Conservation (phyloP, 1,140 invertebrate species). For the Leptoteleia sp. region DNA sequence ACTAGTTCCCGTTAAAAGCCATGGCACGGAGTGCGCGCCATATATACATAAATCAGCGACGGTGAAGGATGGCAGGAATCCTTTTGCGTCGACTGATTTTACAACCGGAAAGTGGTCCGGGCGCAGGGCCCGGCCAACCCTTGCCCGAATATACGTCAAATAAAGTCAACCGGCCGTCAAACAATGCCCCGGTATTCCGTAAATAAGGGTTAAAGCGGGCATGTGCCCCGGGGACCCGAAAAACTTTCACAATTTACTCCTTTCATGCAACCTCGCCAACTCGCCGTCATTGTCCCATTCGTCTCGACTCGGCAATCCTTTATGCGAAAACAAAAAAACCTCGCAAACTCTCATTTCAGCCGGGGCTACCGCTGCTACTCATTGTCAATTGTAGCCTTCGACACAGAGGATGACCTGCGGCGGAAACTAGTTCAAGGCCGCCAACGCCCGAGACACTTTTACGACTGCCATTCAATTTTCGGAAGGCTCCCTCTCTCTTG, state of each 20-base stretch:
- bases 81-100: constrained; percentile 36
- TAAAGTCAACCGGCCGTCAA: constrained; percentile 20
- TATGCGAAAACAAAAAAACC: constrained; percentile 42
- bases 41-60: constrained; percentile 50
- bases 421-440: constrained; percentile 44
- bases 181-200: constrained; percentile 32
- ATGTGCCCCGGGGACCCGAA: too few relatives aligned
- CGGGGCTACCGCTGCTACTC: constrained; percentile 37
- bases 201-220: constrained; percentile 45
- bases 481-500: too few relatives aligned
- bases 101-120: constrained; percentile 9
- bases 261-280: constrained; percentile 45
- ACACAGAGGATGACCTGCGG: constrained; percentile 40
- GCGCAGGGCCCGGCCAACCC: constrained; percentile 5
- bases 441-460: constrained; percentile 20
- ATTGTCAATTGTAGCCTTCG: constrained; percentile 29
- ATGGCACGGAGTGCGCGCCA: background rate
- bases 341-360: constrained; percentile 35
- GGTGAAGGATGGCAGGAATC: constrained; percentile 13
- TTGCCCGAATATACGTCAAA: constrained; percentile 41
- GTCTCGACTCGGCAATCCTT: constrained; percentile 14
- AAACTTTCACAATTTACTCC: constrained; percentile 49
- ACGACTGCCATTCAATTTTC: constrained; percentile 33
- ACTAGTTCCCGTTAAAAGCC: constrained; percentile 26
- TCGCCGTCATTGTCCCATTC: constrained; percentile 18